These are phyloP conservation scores for Drosophila neonasuta DNA, from an alignment of 2,888 invertebrate species.

Conservation along the genomic window DNA sequence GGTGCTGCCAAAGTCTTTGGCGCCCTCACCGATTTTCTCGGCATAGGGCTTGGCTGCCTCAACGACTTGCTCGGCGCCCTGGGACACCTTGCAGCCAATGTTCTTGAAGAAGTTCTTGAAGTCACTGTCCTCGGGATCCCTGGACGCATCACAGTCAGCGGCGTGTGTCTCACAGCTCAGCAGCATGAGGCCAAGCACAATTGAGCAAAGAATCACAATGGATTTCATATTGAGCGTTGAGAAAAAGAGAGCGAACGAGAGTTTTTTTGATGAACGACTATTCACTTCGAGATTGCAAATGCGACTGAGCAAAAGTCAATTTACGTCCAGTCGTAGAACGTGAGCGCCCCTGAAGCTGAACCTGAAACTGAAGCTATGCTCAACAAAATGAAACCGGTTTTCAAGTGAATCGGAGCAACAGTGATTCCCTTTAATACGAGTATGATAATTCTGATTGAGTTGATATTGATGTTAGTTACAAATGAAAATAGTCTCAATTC, in stretches of 20 bases:
- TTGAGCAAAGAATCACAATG: slow-evolving; percentile 41
- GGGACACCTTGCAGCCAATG: slow-evolving; percentile 75
- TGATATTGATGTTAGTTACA: neutral
- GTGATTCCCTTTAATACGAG: neutral
- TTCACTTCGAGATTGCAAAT: slow-evolving; percentile 41
- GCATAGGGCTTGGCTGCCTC: slow-evolving; percentile 76
- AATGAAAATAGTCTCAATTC: neutral
- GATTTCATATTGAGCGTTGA: slow-evolving; percentile 61
- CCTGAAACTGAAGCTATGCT: slow-evolving; percentile 4
- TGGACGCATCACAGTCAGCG: slow-evolving; percentile 62
- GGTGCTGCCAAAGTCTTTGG: slow-evolving; percentile 74
- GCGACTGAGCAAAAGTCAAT: slow-evolving; percentile 35
- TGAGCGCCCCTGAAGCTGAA: neutral
- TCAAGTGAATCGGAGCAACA: neutral
- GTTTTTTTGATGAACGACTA: slow-evolving; percentile 24
- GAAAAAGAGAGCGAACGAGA: too few relatives aligned
- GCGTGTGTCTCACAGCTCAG: slow-evolving; percentile 28
- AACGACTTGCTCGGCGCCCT: slow-evolving; percentile 74
- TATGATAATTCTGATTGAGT: neutral
- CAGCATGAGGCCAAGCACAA: slow-evolving; percentile 55
- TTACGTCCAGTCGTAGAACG: neutral
- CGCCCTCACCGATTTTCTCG: slow-evolving; percentile 73
- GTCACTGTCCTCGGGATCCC: slow-evolving; percentile 69
- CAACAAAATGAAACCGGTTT: slow-evolving; percentile 11
- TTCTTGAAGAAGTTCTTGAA: slow-evolving; percentile 75